Percentiles rank a stretch among this genome's conserved stretches.
Evolutionary conservation across 2,888 invertebrate species (phyloP).

Genomic region (Baronia brevicornis): DNA sequence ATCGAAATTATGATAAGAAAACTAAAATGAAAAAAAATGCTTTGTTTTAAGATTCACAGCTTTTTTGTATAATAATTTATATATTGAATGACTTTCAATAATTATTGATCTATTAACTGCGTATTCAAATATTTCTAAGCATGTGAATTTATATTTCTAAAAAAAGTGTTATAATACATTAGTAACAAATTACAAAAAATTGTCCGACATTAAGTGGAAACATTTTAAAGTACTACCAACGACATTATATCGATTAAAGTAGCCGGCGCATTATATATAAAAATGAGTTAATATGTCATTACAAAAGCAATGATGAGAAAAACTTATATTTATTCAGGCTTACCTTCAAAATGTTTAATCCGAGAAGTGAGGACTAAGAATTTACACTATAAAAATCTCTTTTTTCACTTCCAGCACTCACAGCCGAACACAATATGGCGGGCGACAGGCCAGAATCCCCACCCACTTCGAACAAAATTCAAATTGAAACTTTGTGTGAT

Average conservation of each 20-base stretch:
- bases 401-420: slow-evolving; percentile 66
- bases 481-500: slow-evolving; percentile 57
- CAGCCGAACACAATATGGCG: slow-evolving; percentile 74
- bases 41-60: slow-evolving; percentile 6
- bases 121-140: too few species aligned
- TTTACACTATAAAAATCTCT: slow-evolving; percentile 56
- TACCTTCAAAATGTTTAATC: slow-evolving; percentile 63
- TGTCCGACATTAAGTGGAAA: slow-evolving; percentile 14
- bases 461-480: slow-evolving; percentile 62
- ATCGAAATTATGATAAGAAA: neutral
- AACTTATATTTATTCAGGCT: slow-evolving; percentile 47
- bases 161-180: too few species aligned
- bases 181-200: slow-evolving; percentile 12
- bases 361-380: slow-evolving; percentile 55
- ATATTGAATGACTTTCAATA: too few species aligned
- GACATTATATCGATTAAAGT: slow-evolving; percentile 18
- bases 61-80: too few species aligned
- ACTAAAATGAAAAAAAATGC: slow-evolving; percentile 3
- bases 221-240: slow-evolving; percentile 16
- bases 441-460: slow-evolving; percentile 70
- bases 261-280: slow-evolving; percentile 31
- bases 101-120: too few species aligned
- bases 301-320: slow-evolving; percentile 45
- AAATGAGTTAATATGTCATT: slow-evolving; percentile 13
- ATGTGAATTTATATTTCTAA: too few species aligned